Conservation (phyloP, 2,797 vertebrate genomes). For the Melanotaenia pygmaea region DNA sequence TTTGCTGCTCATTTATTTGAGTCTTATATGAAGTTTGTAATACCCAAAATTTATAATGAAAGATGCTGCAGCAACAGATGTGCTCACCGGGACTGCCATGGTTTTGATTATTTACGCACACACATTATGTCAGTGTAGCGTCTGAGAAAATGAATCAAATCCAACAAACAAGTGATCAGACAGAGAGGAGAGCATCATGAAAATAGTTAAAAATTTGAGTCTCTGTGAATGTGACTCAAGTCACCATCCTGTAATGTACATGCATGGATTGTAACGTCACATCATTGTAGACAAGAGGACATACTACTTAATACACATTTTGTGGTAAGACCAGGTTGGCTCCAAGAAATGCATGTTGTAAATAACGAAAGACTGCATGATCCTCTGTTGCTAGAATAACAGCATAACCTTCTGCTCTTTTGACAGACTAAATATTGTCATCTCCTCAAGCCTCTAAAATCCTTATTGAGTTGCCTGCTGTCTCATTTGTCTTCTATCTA, state of each 20-base stretch:
- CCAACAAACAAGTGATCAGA: neutral
- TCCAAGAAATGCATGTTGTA: neutral
- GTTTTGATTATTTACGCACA: too few species aligned
- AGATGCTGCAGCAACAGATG: too few species aligned
- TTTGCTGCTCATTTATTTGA: too few species aligned
- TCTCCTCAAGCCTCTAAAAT: conserved; percentile 60
- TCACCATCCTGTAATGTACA: neutral
- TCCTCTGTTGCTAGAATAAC: neutral
- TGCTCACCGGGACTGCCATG: too few species aligned
- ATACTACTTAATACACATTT: neutral
- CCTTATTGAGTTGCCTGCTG: conserved; percentile 73
- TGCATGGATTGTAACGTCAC: neutral
- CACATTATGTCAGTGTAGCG: too few species aligned
- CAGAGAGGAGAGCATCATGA: neutral
- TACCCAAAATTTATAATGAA: too few species aligned
- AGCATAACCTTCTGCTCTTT: neutral
- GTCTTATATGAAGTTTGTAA: too few species aligned
- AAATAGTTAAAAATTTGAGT: too few species aligned
- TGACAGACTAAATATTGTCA: conserved; percentile 44
- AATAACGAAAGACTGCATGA: conserved; percentile 12
- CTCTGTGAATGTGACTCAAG: neutral
- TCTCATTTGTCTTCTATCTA: conserved; percentile 72
- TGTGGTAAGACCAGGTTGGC: neutral
- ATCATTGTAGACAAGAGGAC: neutral
- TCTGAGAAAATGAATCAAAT: neutral